These are phyloP conservation scores for Plutomurus gul DNA, from an alignment of 1,140 invertebrate genomes.

Conservation along the genomic window DNA sequence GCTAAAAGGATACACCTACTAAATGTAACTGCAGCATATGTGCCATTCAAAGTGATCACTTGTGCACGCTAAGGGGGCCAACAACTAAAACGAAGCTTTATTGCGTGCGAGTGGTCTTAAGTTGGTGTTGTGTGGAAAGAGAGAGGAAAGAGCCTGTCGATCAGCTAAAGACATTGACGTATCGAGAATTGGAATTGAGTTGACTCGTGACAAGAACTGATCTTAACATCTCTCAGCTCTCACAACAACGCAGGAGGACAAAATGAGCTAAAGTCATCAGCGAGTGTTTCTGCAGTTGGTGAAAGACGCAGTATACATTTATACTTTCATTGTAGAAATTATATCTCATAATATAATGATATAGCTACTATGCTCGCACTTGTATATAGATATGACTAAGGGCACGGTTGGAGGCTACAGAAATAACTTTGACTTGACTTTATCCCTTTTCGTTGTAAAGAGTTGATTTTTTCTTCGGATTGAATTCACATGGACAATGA, in stretches of 20 bases:
- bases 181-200: background rate
- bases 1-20: too few species aligned
- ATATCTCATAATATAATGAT: too few species aligned
- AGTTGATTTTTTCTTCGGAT: constrained; percentile 6
- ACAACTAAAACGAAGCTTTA: too few species aligned
- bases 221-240: constrained; percentile 9
- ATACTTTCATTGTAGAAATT: too few species aligned
- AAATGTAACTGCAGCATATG: too few species aligned
- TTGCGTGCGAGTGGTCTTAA: background rate
- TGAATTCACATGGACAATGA: constrained; percentile 16
- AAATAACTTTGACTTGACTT: background rate
- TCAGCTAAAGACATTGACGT: background rate
- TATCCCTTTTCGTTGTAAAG: background rate
- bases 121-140: too few species aligned
- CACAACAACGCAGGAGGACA: background rate
- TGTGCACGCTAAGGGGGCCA: too few species aligned
- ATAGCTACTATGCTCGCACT: too few species aligned
- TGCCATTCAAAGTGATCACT: background rate
- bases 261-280: constrained; percentile 4
- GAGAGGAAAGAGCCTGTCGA: too few species aligned
- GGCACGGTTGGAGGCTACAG: background rate
- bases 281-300: too few species aligned
- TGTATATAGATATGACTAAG: background rate
- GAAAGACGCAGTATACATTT: too few species aligned
- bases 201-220: constrained; percentile 7